These are phyloP conservation scores for Cybosia mesomella DNA, from an alignment of 2,888 invertebrate genomes.

Conservation along the genomic window DNA sequence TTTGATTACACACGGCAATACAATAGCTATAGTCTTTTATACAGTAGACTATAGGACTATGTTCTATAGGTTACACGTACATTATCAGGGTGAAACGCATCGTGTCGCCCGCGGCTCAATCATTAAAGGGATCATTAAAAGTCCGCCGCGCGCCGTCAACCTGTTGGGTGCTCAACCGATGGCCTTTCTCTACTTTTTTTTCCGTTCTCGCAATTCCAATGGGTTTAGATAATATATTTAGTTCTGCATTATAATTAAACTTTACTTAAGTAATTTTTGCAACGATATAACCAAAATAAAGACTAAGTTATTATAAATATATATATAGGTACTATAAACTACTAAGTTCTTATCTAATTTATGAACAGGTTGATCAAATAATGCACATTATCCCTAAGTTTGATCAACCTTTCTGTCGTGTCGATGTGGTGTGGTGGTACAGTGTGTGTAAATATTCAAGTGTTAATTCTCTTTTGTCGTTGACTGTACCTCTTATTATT, in stretches of 20 bases:
- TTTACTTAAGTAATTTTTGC: conserved; percentile 23
- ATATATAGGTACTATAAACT: no score
- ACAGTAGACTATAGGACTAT: conserved; percentile 1
- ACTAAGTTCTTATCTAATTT: no score
- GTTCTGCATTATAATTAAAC: conserved; percentile 39
- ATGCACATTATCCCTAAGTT: no score
- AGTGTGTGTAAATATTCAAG: no score
- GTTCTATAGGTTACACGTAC: conserved; percentile 37
- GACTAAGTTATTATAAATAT: no score
- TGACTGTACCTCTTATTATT: no score
- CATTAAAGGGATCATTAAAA: conserved; percentile 80
- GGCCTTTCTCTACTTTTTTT: conserved; percentile 57
- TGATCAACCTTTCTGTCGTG: no score
- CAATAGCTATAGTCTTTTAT: conserved; percentile 21
- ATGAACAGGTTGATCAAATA: no score
- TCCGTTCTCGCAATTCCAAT: conserved; percentile 51
- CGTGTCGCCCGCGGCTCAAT: conserved; percentile 70
- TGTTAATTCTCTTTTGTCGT: no score
- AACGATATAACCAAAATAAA: no score
- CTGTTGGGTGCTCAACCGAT: conserved; percentile 63
- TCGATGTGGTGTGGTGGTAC: no score
- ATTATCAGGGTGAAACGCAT: conserved; percentile 60
- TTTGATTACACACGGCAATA: conserved; percentile 20
- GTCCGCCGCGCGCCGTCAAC: conserved; percentile 60
- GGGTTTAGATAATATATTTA: conserved; percentile 50